Evolutionary conservation across 2,797 vertebrate species (phyloP), one percentile per base, ranked within the genome.

Genomic region (Notolepis coatsorum): DNA sequence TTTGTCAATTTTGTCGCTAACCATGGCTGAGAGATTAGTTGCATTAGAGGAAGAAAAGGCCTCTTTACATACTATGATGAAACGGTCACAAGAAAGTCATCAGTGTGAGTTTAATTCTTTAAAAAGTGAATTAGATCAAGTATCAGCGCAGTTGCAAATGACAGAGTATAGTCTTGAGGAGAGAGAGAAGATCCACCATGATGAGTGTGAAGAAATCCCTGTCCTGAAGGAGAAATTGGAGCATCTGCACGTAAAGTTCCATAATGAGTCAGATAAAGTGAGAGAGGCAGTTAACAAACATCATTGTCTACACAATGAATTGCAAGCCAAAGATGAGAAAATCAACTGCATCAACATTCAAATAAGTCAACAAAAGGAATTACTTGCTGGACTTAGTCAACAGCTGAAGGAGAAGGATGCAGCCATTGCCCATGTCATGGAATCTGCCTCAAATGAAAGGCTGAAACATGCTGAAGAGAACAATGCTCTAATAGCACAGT

Each of bases 381-480:
- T 96, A 17, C 88, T 96, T 7, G 59, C 91, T 39, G 82, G 88
- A 42, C 86, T 97, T 0, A 93, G 89, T 65, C 93, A 94, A 73
- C 94, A 96, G 63, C 28, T 95, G 23, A 93, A 84, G 59, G 94
- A 95, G 17, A 96, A 93, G 70, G 95, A 96, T 53, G 62, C 55
- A 8, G 92, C 93, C 17, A 62, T 96, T 37, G 77, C 88, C 21
- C 93, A 94, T 51, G 67, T 95, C 18, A 91, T 94, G 48, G 89
- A 94, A 46, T 90, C 94, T 0, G 88, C 93, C 42, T 93, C 93
- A 0, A 95, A 84, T 33, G 93, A 96, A 87, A 92, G 93, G 71
- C 48, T 94, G 33, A 92, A 80, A 55, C 83, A 92, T 3, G 65
- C 77, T 3, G 93, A 94, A 51, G 93, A 94, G 49, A 94, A 88